Evolutionary conservation across 2,113 vertebrate genomes (phyloP).

Genomic region (Eudorcas thomsonii): DNA sequence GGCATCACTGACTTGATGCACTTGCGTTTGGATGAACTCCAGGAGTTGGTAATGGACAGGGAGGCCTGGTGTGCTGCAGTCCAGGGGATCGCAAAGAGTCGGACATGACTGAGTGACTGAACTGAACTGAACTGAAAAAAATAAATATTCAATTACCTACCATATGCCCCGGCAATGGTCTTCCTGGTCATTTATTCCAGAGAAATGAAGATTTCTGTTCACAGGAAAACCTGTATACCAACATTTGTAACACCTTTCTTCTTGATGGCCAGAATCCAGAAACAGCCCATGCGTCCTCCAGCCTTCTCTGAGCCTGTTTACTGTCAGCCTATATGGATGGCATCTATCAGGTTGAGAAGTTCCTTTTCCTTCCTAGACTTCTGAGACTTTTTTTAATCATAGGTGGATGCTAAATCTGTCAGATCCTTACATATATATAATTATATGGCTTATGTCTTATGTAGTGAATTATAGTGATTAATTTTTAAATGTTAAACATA

Average conservation of each 20-base stretch:
- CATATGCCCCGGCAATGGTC: not conserved
- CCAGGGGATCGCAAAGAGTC: no score
- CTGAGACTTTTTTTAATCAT: not conserved
- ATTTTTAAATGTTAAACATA: not conserved
- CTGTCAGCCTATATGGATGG: not conserved
- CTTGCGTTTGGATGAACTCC: no score
- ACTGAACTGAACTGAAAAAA: not conserved
- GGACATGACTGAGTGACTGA: accelerated
- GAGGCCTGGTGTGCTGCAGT: no score
- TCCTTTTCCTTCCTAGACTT: not conserved
- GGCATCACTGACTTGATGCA: no score
- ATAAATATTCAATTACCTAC: not conserved
- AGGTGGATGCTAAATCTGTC: not conserved
- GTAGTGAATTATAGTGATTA: not conserved
- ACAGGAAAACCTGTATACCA: not conserved
- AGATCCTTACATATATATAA: not conserved
- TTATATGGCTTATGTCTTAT: not conserved
- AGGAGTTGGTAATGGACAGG: no score
- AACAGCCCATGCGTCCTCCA: not conserved
- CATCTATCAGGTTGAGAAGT: no score
- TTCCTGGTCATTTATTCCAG: not conserved
- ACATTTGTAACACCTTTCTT: not conserved
- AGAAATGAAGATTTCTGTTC: not conserved
- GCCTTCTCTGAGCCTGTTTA: not conserved
- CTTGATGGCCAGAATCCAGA: not conserved